Conservation (phyloP, 2,113 vertebrate species). For the Daboia siamensis region DNA sequence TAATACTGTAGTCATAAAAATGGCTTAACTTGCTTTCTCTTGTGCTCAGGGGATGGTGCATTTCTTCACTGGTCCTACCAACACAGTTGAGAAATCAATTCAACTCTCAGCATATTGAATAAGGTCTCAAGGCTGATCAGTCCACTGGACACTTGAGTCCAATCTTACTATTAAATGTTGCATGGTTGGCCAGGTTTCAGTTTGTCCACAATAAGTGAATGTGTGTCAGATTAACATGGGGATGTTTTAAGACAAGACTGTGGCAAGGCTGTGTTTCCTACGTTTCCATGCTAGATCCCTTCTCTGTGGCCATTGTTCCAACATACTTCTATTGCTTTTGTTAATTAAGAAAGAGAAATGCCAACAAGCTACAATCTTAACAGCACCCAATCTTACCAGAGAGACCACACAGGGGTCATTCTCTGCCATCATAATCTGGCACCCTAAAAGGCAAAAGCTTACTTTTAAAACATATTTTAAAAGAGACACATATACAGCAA, state of each 20-base stretch:
- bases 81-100: neutral
- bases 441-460: neutral
- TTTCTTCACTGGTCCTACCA: neutral
- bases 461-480: neutral
- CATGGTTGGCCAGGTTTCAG: neutral
- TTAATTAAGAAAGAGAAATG: neutral
- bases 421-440: neutral
- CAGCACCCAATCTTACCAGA: neutral
- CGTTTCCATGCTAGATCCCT: neutral
- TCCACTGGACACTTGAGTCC: neutral
- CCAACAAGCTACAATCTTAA: neutral
- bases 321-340: neutral
- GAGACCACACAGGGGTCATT: neutral
- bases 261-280: neutral
- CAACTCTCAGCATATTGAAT: neutral
- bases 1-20: neutral
- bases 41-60: neutral
- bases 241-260: neutral
- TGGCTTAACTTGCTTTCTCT: neutral
- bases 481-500: neutral
- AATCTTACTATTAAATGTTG: neutral
- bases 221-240: neutral
- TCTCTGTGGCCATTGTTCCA: neutral
- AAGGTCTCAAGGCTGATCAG: neutral
- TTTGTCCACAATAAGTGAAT: neutral